phyloP scores from a whole-genome alignment of 2,797 vertebrate species.

The Zalophus californianus region DNA sequence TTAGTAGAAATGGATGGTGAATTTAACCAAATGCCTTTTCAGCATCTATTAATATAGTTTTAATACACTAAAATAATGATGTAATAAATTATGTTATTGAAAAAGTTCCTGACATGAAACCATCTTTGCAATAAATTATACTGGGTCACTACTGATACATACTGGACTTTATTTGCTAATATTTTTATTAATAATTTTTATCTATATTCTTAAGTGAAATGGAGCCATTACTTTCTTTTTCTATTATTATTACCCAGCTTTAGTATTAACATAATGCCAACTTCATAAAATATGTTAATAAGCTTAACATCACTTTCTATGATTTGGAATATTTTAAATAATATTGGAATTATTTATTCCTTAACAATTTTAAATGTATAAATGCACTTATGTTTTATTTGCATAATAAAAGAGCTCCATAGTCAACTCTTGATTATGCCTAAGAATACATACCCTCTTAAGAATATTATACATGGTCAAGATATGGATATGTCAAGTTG shows the following conservation, averaged over 20 bases:
- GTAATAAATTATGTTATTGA: slow-evolving; percentile 1
- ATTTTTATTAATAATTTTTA: slow-evolving; percentile 33
- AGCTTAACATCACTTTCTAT: not conserved
- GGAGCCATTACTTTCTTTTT: not conserved
- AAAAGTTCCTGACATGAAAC: not conserved
- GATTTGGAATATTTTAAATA: not conserved
- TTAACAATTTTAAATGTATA: not conserved
- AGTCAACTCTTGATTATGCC: not conserved
- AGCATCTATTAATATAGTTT: not conserved
- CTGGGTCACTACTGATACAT: not conserved
- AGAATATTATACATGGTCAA: not conserved
- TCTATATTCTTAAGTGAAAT: slow-evolving; percentile 13
- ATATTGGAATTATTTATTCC: not conserved
- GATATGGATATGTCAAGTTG: not conserved
- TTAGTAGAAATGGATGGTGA: slow-evolving; percentile 41
- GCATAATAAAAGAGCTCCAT: not conserved
- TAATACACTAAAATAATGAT: not conserved
- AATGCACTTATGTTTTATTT: not conserved
- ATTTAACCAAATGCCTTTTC: slow-evolving; percentile 21
- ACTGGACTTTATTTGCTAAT: slow-evolving; percentile 44
- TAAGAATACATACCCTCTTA: not conserved
- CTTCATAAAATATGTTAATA: not conserved
- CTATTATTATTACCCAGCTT: not conserved
- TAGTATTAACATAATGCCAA: not conserved
- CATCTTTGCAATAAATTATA: not conserved